Percentiles rank a stretch among this genome's conserved stretches.
Conservation (phyloP, 2,888 invertebrate genomes). For the Drosophila imparisetae region DNA sequence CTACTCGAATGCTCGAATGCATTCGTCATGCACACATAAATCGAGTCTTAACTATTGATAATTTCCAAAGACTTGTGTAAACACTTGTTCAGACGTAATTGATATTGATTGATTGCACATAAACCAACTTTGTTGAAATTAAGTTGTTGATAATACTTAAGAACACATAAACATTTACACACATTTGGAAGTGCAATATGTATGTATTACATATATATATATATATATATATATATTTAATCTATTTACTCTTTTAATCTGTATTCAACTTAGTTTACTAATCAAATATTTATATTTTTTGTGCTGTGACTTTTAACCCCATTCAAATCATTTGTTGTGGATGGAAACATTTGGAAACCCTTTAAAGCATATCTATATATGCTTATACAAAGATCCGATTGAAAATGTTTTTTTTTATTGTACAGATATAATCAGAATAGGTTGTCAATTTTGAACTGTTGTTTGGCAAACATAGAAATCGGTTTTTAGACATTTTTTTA, state of each 20-base stretch:
- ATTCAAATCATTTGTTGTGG: neutral
- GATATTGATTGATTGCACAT: constrained; percentile 13
- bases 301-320: neutral
- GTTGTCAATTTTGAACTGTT: neutral
- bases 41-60: constrained; percentile 14
- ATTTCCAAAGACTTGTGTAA: neutral
- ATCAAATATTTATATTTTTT: neutral
- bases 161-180: neutral
- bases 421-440: neutral
- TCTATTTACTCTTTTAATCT: neutral
- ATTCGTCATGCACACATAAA: constrained; percentile 17
- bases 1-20: constrained; percentile 9
- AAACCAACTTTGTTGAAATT: neutral
- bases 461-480: neutral
- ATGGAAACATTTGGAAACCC: neutral
- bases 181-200: neutral
- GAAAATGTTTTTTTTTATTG: neutral
- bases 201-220: neutral
- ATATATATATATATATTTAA: neutral
- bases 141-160: neutral
- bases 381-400: neutral
- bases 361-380: neutral
- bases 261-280: neutral
- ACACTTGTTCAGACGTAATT: constrained; percentile 23
- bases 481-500: neutral